phyloP scores from a whole-genome alignment of 1,140 invertebrate species.

The Philopotamus ludificatus region DNA sequence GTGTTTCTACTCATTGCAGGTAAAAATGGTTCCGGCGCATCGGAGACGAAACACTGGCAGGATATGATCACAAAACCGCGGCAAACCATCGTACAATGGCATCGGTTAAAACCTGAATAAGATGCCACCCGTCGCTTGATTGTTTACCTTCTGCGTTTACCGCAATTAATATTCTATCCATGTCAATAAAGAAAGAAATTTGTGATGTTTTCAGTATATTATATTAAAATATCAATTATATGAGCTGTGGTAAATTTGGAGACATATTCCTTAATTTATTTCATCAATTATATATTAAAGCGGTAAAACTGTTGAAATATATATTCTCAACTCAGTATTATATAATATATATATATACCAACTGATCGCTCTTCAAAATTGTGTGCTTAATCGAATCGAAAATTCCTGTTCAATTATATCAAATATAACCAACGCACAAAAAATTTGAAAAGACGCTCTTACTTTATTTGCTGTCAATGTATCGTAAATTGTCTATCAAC shows the following conservation, averaged over 20 bases:
- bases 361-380: too few relatives aligned
- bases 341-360: too few relatives aligned
- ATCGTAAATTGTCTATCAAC: too few relatives aligned
- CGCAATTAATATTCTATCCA: not conserved
- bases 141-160: not conserved
- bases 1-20: conserved; percentile 67
- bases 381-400: too few relatives aligned
- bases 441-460: too few relatives aligned
- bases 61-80: conserved; percentile 95
- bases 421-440: too few relatives aligned
- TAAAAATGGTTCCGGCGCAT: conserved; percentile 86
- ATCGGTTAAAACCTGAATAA: conserved; percentile 84
- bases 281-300: too few relatives aligned
- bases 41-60: conserved; percentile 92
- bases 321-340: too few relatives aligned
- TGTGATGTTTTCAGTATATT: conserved; percentile 2
- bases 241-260: conserved; percentile 24
- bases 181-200: not conserved
- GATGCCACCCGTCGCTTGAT: not conserved
- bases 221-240: conserved; percentile 25
- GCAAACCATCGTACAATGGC: conserved; percentile 91
- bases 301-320: too few relatives aligned
- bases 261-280: not conserved
- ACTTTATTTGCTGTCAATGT: too few relatives aligned
- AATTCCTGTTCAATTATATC: too few relatives aligned